Evolutionary conservation across 2,797 vertebrate species (phyloP).

Genomic region (Cercopithecus neglectus): DNA sequence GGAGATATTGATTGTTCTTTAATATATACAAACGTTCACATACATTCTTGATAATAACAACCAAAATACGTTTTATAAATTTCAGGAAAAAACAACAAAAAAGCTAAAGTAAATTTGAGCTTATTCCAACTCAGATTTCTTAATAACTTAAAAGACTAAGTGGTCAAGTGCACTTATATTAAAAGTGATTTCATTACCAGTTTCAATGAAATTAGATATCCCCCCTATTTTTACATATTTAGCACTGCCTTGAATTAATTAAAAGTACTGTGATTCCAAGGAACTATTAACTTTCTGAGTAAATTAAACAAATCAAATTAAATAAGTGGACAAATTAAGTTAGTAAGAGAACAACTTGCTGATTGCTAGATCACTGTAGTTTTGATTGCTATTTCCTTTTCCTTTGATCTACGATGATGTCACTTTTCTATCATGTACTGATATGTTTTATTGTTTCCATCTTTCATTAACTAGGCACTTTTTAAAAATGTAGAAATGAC

Average conservation of each 20-base stretch:
- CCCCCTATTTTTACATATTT: constrained; percentile 30
- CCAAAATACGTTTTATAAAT: constrained; percentile 9
- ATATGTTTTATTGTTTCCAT: constrained; percentile 55
- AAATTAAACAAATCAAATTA: constrained; percentile 74
- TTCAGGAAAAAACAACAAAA: not conserved
- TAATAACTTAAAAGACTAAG: constrained; percentile 48
- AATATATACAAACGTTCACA: not conserved
- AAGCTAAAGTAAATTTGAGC: not conserved
- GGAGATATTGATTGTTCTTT: not conserved
- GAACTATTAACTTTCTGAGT: constrained; percentile 69
- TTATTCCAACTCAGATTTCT: constrained; percentile 41
- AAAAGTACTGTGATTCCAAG: constrained; percentile 63
- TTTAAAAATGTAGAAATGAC: constrained; percentile 1
- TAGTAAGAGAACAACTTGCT: constrained; percentile 63
- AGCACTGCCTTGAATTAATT: constrained; percentile 71
- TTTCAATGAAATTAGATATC: constrained; percentile 66
- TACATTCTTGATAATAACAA: not conserved
- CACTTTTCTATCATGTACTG: constrained; percentile 27
- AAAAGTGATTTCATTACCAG: constrained; percentile 57
- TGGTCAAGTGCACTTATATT: not conserved
- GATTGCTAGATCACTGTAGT: constrained; percentile 36
- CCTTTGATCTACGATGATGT: constrained; percentile 54
- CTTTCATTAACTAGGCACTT: constrained; percentile 29
- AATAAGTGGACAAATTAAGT: constrained; percentile 71
- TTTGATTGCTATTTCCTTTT: constrained; percentile 50